Evolutionary conservation across 2,113 vertebrate genomes (phyloP).

Genomic region (Bettongia penicillata): DNA sequence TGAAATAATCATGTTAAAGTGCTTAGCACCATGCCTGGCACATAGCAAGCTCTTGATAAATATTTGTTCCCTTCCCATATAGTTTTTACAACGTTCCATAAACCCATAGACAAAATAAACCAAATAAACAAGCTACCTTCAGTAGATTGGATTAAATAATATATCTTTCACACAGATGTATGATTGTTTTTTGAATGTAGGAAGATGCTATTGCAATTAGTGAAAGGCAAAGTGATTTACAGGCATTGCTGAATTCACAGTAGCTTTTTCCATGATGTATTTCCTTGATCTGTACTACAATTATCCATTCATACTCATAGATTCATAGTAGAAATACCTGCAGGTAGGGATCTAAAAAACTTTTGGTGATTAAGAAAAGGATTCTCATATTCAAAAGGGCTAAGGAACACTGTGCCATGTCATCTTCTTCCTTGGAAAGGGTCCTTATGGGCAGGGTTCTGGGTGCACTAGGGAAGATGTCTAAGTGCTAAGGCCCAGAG

Average conservation of each 20-base stretch:
- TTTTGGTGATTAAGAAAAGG: background rate
- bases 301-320: background rate
- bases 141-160: background rate
- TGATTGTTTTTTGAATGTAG: background rate
- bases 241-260: background rate
- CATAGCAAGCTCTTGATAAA: background rate
- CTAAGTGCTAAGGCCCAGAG: slow-evolving; percentile 44
- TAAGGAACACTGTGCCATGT: background rate
- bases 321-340: background rate
- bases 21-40: background rate
- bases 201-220: background rate
- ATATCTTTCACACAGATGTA: background rate
- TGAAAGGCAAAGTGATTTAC: background rate
- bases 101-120: background rate
- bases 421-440: slow-evolving; percentile 10
- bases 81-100: background rate
- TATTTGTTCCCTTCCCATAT: background rate
- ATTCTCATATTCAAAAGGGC: background rate
- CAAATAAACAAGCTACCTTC: background rate
- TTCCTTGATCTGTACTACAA: background rate
- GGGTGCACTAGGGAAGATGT: slow-evolving; percentile 46
- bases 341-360: background rate
- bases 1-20: background rate
- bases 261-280: background rate
- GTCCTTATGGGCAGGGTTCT: background rate